These are phyloP conservation scores for Sinocyclocheilus anophthalmus DNA, from an alignment of 2,113 vertebrate species.

Conservation along the genomic window DNA sequence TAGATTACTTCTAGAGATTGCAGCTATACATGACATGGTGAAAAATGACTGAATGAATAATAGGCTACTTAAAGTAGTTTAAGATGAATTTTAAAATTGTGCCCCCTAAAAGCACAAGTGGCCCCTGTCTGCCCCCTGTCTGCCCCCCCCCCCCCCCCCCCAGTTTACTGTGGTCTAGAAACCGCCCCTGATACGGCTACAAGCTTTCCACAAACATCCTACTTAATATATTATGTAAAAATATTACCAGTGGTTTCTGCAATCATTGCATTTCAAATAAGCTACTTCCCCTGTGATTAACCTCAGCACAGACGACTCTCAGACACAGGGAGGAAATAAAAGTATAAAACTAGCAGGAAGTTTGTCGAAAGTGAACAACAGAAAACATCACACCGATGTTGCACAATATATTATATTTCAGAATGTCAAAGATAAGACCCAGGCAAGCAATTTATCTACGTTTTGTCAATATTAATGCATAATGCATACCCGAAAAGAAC, in stretches of 20 bases:
- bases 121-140: too few relatives aligned
- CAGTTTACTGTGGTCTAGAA: too few relatives aligned
- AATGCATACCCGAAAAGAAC: neutral
- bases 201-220: neutral
- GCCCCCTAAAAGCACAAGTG: too few relatives aligned
- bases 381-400: slow-evolving; percentile 8
- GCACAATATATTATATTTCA: neutral
- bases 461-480: neutral
- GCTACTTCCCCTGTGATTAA: slow-evolving; percentile 33
- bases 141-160: too few relatives aligned
- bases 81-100: too few relatives aligned
- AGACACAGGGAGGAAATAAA: slow-evolving; percentile 40
- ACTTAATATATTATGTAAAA: slow-evolving; percentile 26
- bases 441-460: neutral
- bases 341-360: slow-evolving; percentile 51
- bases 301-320: neutral
- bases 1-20: too few relatives aligned
- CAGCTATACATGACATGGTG: too few relatives aligned
- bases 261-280: slow-evolving; percentile 37
- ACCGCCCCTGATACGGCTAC: neutral
- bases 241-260: slow-evolving; percentile 1
- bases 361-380: slow-evolving; percentile 9
- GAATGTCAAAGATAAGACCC: neutral
- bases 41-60: too few relatives aligned
- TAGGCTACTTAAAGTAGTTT: too few relatives aligned